phyloP scores from a whole-genome alignment of 2,888 invertebrate genomes.

The Cantharis rufa region DNA sequence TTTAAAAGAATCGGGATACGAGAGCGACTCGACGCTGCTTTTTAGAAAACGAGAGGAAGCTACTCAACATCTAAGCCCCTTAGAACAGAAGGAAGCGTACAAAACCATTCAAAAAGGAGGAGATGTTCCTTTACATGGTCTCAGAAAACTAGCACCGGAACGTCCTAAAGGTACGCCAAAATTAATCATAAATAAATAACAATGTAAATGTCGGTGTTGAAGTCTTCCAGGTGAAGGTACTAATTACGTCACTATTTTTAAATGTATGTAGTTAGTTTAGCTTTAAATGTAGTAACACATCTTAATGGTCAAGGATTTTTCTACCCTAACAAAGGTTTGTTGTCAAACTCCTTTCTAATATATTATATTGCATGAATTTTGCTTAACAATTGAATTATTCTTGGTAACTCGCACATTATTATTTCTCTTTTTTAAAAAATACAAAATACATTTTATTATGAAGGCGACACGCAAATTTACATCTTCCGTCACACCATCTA shows the following conservation, averaged over 20 bases:
- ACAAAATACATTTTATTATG: background rate
- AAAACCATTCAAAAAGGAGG: constrained; percentile 90
- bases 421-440: background rate
- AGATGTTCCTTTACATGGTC: constrained; percentile 90
- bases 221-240: constrained; percentile 22
- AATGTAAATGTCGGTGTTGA: background rate
- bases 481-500: constrained; percentile 2
- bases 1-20: constrained; percentile 87
- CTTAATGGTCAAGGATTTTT: constrained; percentile 12
- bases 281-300: background rate
- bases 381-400: constrained; percentile 22
- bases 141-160: constrained; percentile 88
- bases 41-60: constrained; percentile 74
- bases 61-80: constrained; percentile 72
- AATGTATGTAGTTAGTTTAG: background rate
- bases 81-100: constrained; percentile 85
- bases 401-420: constrained; percentile 14
- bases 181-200: background rate
- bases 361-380: constrained; percentile 14
- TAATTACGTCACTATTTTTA: constrained; percentile 2
- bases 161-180: constrained; percentile 70
- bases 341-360: background rate
- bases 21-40: constrained; percentile 86
- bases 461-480: constrained; percentile 10
- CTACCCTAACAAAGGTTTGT: constrained; percentile 24